Evolutionary conservation across 2,888 invertebrate species (phyloP).

Genomic region (Teleogryllus oceanicus): DNA sequence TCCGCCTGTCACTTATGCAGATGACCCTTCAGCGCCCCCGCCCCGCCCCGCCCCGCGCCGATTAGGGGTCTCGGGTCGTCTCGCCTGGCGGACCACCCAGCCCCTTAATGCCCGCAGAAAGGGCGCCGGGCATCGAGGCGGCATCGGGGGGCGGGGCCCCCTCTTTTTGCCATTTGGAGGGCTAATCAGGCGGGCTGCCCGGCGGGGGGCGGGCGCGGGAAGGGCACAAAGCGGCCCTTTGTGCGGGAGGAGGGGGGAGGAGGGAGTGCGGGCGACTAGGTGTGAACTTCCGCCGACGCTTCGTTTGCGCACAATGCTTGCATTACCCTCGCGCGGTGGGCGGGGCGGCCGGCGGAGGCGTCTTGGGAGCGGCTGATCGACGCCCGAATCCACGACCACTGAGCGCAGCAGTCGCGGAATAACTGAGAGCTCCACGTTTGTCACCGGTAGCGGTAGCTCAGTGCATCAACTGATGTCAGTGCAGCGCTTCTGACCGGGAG

Average conservation of each 20-base stretch:
- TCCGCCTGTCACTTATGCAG: constrained; percentile 18
- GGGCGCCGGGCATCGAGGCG: not conserved
- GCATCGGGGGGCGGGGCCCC: not conserved
- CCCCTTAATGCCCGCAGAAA: constrained; percentile 6
- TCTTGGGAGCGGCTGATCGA: too few species aligned
- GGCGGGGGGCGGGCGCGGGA: not conserved
- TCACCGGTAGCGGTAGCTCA: too few species aligned
- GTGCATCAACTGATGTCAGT: too few species aligned
- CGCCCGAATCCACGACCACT: too few species aligned
- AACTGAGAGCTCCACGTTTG: too few species aligned
- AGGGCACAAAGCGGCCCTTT: not conserved
- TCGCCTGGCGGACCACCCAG: not conserved
- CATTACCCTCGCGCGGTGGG: too few species aligned
- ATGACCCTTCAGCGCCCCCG: not conserved
- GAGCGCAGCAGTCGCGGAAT: too few species aligned
- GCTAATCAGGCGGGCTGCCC: not conserved
- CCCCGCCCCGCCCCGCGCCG: not conserved
- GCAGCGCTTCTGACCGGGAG: too few species aligned
- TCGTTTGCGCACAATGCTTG: too few species aligned
- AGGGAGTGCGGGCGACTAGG: not conserved
- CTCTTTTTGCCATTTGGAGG: not conserved
- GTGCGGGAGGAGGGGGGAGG: not conserved
- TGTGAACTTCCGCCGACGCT: not conserved
- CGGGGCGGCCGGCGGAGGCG: too few species aligned
- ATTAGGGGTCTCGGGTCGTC: not conserved